Evolutionary conservation across 23 tunicate species (phyloP).

Genomic region (Phallusia fumigata): DNA sequence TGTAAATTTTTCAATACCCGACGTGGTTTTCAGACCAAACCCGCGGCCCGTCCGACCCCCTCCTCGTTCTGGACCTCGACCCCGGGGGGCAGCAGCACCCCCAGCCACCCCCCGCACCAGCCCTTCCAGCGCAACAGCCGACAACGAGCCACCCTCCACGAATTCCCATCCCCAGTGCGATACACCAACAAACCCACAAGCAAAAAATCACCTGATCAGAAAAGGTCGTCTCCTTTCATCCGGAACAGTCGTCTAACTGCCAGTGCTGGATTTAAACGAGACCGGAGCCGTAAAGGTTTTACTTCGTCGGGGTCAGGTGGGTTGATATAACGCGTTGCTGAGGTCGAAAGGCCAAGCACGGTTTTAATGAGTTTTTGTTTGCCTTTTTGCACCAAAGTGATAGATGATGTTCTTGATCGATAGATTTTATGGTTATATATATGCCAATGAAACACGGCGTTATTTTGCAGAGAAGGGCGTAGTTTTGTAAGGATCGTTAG

Average conservation of each 20-base stretch:
- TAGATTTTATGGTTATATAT: too few relatives aligned
- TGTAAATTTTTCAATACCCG: too few relatives aligned
- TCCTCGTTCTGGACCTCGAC: conserved; percentile 31
- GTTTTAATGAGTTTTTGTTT: too few relatives aligned
- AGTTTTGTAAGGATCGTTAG: too few relatives aligned
- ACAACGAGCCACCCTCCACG: conserved; percentile 30
- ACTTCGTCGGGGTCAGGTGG: conserved; percentile 2
- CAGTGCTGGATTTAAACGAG: background rate
- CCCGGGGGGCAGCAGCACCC: background rate
- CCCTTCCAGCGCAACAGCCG: conserved; percentile 29
- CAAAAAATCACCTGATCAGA: conserved; percentile 12
- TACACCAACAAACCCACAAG: conserved; percentile 10
- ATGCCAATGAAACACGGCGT: too few relatives aligned
- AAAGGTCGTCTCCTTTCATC: conserved; percentile 17
- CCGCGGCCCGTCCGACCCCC: conserved; percentile 17
- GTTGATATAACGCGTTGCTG: background rate
- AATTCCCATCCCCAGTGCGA: background rate
- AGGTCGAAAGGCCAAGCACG: too few relatives aligned
- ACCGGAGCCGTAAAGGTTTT: background rate
- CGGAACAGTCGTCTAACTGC: conserved; percentile 47
- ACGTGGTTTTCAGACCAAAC: background rate
- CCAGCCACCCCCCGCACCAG: background rate
- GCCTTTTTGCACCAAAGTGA: too few relatives aligned
- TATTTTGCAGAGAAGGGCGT: too few relatives aligned
- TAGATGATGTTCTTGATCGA: too few relatives aligned